Conservation (phyloP, 2,888 invertebrate genomes). For the Protophormia terraenovae region DNA sequence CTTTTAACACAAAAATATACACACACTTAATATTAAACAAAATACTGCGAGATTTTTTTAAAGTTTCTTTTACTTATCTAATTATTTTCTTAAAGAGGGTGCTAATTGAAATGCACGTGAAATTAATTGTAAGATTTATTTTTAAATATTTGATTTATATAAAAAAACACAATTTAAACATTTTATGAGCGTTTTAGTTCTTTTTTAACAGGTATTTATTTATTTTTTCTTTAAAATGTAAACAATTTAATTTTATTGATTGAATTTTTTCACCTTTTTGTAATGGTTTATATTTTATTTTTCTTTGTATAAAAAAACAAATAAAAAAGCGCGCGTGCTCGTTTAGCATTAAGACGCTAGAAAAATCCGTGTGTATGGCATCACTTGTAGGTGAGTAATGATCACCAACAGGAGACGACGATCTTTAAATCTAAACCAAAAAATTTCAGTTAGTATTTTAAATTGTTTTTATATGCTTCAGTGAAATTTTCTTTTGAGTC, state of each 20-base stretch:
- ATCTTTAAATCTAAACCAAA: neutral
- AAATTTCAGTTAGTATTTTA: neutral
- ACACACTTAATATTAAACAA: neutral
- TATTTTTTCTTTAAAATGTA: constrained; percentile 1
- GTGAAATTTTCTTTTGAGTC: constrained; percentile 20
- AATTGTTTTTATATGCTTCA: neutral
- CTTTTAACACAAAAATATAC: constrained; percentile 10
- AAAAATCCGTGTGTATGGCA: constrained; percentile 31
- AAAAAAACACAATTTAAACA: neutral
- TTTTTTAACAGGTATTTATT: neutral
- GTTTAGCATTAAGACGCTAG: constrained; percentile 5
- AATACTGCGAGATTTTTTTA: neutral
- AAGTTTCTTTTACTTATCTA: neutral
- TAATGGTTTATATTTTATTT: neutral
- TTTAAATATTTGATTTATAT: neutral
- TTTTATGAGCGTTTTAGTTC: neutral
- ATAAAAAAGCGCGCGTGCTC: neutral
- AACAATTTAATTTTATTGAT: neutral
- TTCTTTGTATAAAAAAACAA: neutral
- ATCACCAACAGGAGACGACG: neutral
- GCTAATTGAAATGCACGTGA: constrained; percentile 66
- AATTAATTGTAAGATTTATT: constrained; percentile 36
- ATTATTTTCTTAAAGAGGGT: constrained; percentile 4
- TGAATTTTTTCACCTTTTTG: neutral
- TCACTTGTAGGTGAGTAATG: constrained; percentile 27